These are phyloP conservation scores for Chrysopilus asiliformis DNA, from an alignment of 2,888 invertebrate species.

Conservation along the genomic window DNA sequence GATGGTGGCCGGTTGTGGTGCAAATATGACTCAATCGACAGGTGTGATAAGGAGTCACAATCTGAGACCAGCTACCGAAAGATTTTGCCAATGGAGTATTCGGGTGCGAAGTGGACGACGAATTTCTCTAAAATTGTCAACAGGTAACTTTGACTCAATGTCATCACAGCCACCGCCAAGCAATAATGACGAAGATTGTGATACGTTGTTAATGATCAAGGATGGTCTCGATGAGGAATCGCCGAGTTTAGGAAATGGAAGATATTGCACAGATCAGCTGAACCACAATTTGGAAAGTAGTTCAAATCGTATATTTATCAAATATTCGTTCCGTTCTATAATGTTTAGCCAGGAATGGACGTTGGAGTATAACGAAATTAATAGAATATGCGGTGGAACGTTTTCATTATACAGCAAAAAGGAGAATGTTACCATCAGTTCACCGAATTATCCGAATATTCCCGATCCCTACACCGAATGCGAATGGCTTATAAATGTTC, in stretches of 20 bases:
- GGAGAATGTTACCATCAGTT: slow-evolving; percentile 42
- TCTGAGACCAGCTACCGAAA: no score
- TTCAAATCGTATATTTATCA: no score
- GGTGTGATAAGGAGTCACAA: slow-evolving; percentile 38
- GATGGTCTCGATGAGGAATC: slow-evolving; percentile 62
- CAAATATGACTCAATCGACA: slow-evolving; percentile 42
- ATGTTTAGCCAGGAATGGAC: no score
- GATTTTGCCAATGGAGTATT: slow-evolving; percentile 68
- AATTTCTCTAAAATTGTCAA: no score
- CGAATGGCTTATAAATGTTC: slow-evolving; percentile 56
- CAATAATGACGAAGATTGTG: slow-evolving; percentile 33
- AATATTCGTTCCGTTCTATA: not conserved
- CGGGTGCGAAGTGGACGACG: slow-evolving; percentile 58
- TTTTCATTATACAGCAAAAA: slow-evolving; percentile 41
- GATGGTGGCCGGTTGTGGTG: slow-evolving; percentile 54
- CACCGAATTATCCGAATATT: slow-evolving; percentile 65
- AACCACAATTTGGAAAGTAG: no score
- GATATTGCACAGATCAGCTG: no score
- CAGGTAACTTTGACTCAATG: slow-evolving; percentile 44
- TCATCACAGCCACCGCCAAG: no score
- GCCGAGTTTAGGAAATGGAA: slow-evolving; percentile 58
- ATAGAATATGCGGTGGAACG: slow-evolving; percentile 53
- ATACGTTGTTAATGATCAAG: slow-evolving; percentile 38
- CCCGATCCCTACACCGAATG: slow-evolving; percentile 68
- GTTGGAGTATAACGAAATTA: slow-evolving; percentile 46